Conservation (phyloP, 2,113 vertebrate genomes). For the Varanus komodoensis region DNA sequence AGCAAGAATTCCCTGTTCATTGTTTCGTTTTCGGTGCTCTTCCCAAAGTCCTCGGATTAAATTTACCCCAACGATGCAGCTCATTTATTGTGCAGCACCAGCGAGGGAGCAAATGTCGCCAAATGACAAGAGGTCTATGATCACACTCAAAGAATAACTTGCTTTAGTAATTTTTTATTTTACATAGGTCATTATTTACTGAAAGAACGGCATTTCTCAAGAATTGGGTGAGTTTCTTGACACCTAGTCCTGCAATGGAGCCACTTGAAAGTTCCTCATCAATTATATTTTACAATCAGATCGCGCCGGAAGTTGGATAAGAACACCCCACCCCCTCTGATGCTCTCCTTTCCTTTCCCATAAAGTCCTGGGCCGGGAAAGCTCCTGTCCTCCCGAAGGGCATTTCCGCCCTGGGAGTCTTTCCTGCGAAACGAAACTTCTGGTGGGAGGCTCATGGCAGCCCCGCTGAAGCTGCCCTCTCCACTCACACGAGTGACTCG, state of each 20-base stretch:
- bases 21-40: background rate
- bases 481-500: too few species aligned
- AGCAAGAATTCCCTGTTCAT: background rate
- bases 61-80: constrained; percentile 71
- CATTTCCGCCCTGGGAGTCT: too few species aligned
- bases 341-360: background rate
- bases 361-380: background rate
- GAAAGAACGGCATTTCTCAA: constrained; percentile 22
- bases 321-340: background rate
- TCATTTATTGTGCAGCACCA: constrained; percentile 67
- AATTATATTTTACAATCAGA: constrained; percentile 47
- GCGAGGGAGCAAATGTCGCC: constrained; percentile 59
- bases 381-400: too few species aligned
- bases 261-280: constrained; percentile 58
- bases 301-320: constrained; percentile 30
- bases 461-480: too few species aligned
- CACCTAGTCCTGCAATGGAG: constrained; percentile 45
- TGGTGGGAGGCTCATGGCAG: too few species aligned
- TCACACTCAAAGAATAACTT: constrained; percentile 65
- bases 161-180: constrained; percentile 77
- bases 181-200: constrained; percentile 71
- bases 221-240: constrained; percentile 25
- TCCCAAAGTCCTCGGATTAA: constrained; percentile 62
- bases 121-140: constrained; percentile 55
- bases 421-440: too few species aligned